phyloP scores from a whole-genome alignment of 2,888 invertebrate genomes.

The Phyto melanocephala region DNA sequence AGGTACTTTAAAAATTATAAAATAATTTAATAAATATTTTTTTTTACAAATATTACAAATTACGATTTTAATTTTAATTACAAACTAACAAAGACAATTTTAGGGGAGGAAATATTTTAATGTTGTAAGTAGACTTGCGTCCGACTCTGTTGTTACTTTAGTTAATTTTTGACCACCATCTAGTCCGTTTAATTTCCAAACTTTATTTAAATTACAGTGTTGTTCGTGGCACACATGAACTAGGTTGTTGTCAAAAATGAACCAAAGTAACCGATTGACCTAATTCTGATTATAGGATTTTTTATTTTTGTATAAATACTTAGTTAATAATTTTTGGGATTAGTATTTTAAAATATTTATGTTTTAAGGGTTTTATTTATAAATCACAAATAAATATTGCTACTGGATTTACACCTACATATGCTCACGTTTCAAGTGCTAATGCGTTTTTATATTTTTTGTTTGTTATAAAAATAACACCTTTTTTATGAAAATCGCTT shows the following conservation, averaged over 20 bases:
- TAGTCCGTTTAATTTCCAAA: too few relatives aligned
- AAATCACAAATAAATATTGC: slow-evolving; percentile 64
- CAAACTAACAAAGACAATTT: slow-evolving; percentile 15
- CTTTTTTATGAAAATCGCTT: too few relatives aligned
- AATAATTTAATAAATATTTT: slow-evolving; percentile 37
- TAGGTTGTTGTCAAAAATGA: too few relatives aligned
- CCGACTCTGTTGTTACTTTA: too few relatives aligned
- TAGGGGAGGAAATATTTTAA: neutral
- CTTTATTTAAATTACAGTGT: too few relatives aligned
- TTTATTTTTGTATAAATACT: slow-evolving; percentile 54
- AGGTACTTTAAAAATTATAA: slow-evolving; percentile 50
- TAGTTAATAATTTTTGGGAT: slow-evolving; percentile 61
- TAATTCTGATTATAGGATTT: too few relatives aligned
- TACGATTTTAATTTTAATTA: slow-evolving; percentile 12
- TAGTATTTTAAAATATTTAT: slow-evolving; percentile 35
- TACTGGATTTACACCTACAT: slow-evolving; percentile 42
- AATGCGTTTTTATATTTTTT: neutral
- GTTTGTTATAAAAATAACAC: neutral
- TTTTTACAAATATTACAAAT: slow-evolving; percentile 33
- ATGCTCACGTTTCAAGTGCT: slow-evolving; percentile 12
- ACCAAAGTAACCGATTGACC: too few relatives aligned
- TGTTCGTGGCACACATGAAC: too few relatives aligned
- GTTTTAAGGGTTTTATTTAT: slow-evolving; percentile 26
- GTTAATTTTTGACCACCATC: too few relatives aligned
- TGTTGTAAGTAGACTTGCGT: too few relatives aligned